These are phyloP conservation scores for Eumeta japonica DNA, from an alignment of 1,140 invertebrate species.

Conservation along the genomic window DNA sequence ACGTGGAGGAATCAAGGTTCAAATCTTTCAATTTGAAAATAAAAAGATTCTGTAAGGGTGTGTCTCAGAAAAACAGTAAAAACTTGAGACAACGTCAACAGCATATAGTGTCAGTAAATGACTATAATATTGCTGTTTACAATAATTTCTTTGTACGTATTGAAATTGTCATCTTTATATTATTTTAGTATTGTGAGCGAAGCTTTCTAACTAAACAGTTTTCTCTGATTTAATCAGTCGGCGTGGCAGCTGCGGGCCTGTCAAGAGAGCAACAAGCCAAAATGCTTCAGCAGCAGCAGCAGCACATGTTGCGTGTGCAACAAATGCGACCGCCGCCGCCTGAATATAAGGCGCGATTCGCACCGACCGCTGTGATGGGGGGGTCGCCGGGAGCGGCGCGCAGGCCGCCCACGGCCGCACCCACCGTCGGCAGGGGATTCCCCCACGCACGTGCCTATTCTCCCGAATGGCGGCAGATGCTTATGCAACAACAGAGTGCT, in stretches of 20 bases:
- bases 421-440: slow-evolving; percentile 60
- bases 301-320: slow-evolving; percentile 58
- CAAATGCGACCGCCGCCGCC: slow-evolving; percentile 70
- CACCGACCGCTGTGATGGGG: slow-evolving; percentile 38
- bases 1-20: too few species aligned
- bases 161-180: too few species aligned
- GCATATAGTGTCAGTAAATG: too few species aligned
- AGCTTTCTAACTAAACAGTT: too few species aligned
- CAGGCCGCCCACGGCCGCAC: slow-evolving; percentile 59
- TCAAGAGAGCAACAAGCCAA: slow-evolving; percentile 65
- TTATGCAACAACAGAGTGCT: slow-evolving; percentile 68
- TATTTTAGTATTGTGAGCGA: too few species aligned
- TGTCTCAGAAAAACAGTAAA: too few species aligned
- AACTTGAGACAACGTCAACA: too few species aligned
- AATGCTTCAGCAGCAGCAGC: slow-evolving; percentile 61
- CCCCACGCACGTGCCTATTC: slow-evolving; percentile 51
- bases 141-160: too few species aligned
- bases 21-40: too few species aligned
- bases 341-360: slow-evolving; percentile 71
- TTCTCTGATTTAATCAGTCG: too few species aligned
- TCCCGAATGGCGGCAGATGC: slow-evolving; percentile 71
- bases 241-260: slow-evolving; percentile 44
- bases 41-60: too few species aligned
- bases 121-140: too few species aligned
- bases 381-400: slow-evolving; percentile 36